Evolutionary conservation across 2,888 invertebrate genomes (phyloP), one percentile per base, ranked within the genome.

Genomic region (Sinelater perroti): DNA sequence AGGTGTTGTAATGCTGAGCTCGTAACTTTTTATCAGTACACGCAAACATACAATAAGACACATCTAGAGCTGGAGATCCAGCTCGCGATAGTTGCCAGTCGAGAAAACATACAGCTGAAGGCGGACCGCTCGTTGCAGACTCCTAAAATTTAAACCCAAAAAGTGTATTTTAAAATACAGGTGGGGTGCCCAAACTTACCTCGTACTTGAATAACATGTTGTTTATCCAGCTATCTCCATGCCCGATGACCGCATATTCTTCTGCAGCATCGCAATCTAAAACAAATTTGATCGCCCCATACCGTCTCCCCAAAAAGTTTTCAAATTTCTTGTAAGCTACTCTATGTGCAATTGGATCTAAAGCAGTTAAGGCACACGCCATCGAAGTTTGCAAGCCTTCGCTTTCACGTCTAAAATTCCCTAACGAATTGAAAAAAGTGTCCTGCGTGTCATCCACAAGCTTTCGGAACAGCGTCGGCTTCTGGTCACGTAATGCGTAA

Each of bases 31-130:
- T 67, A 10, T 68, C 66, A 21, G 71, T 69, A 42, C 69, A 69
- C 7, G 67, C 66, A 50, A 70, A 74, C 10, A 75, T 49, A 47
- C 72, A 61, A 33, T 75, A 73, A 5, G 67, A 55, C 35, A 76
- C 44, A 52, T 77, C 77, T 20, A 68, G 46, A 3, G 66, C 71
- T 0, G 71, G 72, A 5, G 70, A 65, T 5, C 55, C 53, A 2
- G 42, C 16, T n/a, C 61, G 33, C n/a, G 56, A 28, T 6, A 67
- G 31, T 61, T 69, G 69, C 61, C 65, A 69, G 46, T 69, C 69
- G 11, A 69, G 26, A 2, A 69, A 44, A 14, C 40, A 49, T 6
- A 58, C n/a, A 7, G 42, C 53, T 2, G 53, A 28, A 1, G 53
- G 58, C 1, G 4, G 7, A 3, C 49, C 1, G 2, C 46, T 13